These are phyloP conservation scores for Drosophila lutescens DNA, from an alignment of 2,888 invertebrate species.

Conservation along the genomic window DNA sequence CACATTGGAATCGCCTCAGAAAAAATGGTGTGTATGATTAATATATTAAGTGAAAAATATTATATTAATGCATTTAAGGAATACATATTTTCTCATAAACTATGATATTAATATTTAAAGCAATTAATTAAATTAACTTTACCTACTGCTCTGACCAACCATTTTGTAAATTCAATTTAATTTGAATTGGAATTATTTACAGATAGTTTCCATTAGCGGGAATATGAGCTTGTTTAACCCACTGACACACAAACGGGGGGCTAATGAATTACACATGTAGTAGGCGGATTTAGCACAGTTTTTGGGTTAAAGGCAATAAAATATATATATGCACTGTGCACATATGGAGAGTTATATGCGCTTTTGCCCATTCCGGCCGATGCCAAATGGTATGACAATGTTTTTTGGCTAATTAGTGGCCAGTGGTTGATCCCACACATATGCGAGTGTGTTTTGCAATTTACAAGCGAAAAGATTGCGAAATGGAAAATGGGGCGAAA, in stretches of 20 bases:
- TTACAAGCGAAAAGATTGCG: constrained; percentile 48
- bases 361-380: not conserved
- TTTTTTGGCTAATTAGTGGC: constrained; percentile 39
- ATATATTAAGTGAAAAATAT: too few species aligned
- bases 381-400: constrained; percentile 27
- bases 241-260: constrained; percentile 28
- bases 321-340: constrained; percentile 21
- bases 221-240: constrained; percentile 17
- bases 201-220: constrained; percentile 29
- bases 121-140: constrained; percentile 5
- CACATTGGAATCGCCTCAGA: too few species aligned
- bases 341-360: constrained; percentile 15
- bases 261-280: constrained; percentile 35
- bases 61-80: too few species aligned
- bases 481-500: constrained; percentile 45
- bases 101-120: not conserved
- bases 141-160: constrained; percentile 2
- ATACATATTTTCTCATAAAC: not conserved
- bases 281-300: not conserved
- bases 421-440: constrained; percentile 1
- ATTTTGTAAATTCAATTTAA: constrained; percentile 4
- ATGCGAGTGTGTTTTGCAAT: constrained; percentile 17
- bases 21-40: too few species aligned
- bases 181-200: constrained; percentile 18
- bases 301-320: constrained; percentile 29